Evolutionary conservation across 1,140 invertebrate species (phyloP), one percentile per base, ranked within the genome.

Genomic region (Phocides pigmalion): DNA sequence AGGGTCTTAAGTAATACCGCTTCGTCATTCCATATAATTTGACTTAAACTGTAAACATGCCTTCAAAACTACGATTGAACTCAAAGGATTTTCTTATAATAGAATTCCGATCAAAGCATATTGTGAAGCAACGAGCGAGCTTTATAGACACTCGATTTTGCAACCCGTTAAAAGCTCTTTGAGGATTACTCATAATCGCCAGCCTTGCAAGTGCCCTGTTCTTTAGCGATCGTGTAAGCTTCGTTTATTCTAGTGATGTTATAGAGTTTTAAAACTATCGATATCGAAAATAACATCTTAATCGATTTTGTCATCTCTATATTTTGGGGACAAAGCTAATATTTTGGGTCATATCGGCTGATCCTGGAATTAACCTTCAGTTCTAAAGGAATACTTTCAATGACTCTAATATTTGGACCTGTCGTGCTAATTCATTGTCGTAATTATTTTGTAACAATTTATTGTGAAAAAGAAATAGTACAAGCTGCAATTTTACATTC

Each of bases 1-100:
- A 62, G 32, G 37, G 32, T 49, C 42, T 64, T 69, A 64, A 64
- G 12, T 22, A 51, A 77, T 81, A 77, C 70, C 64, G 72, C 75
- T 73, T 37, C 14, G 65, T 81, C 77, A 39, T 2, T 28, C 25
- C 25, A 28, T 32, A 32, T 32, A n/a, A n/a, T n/a, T n/a, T n/a
- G n/a, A n/a, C n/a, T n/a, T n/a, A n/a, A n/a, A n/a, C n/a, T n/a
- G n/a, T n/a, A 32, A 32, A 32, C 28, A 32, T 8, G n/a, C 28
- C 28, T 32, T 32, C n/a, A 32, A 11, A 32, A 32, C 28, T 32
- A 11, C 28, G 28, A 32, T 32, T 11, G 28, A 39, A 56, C 28
- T 32, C 44, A 56, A 32, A 46, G 56, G 62, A 62, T 56, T 14
- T 4, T 39, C 35, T 39, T 5, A 14, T 39, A 14, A 39, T 39